Evolutionary conservation across 2,797 vertebrate species (phyloP), one percentile per base, ranked within the genome.

Genomic region (Carduelis carduelis): DNA sequence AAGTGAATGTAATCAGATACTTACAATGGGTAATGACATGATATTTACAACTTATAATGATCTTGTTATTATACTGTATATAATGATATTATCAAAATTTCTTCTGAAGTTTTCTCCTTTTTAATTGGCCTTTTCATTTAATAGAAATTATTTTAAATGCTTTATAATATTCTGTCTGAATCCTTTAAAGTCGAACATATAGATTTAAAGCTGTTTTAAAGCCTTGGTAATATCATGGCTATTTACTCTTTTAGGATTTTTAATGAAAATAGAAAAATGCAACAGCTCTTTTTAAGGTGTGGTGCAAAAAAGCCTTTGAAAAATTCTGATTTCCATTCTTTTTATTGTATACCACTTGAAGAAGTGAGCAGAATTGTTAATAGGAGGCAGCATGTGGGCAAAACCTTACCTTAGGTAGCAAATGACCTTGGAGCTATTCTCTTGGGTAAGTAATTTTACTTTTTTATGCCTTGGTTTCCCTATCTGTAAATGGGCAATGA

Each of bases 1-100:
- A 97, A 98, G 97, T 96, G 93, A 97, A 96, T 93, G 92, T 94
- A 97, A 97, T 97, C 97, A 96, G 96, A 97, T 97, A 97, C 97
- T 98, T 96, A 97, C 93, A 97, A 97, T 92, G 90, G 83, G 53
- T 93, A 94, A 96, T 95, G 96, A 96, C 81, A 76, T 84, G 96
- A 96, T 97, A 96, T 97, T 97, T 97, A 95, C 91, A 93, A 96
- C 82, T 97, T 91, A 95, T 72, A 96, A 96, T 92, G 79, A 89
- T 95, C 91, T 49, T 91, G 89, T 97, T 97, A 97, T 95, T 95
- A 93, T 92, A 92, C 91, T 93, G 83, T 96, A 91, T 93, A 68
- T 96, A 96, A 97, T 94, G 93, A 96, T 81, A 96, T 89, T 97
- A 97, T 85, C 59, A 96, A 97, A 91, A 97, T 96, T 78, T 55